Evolutionary conservation across 2,888 invertebrate genomes (phyloP).

Genomic region (Diloba caeruleocephala): DNA sequence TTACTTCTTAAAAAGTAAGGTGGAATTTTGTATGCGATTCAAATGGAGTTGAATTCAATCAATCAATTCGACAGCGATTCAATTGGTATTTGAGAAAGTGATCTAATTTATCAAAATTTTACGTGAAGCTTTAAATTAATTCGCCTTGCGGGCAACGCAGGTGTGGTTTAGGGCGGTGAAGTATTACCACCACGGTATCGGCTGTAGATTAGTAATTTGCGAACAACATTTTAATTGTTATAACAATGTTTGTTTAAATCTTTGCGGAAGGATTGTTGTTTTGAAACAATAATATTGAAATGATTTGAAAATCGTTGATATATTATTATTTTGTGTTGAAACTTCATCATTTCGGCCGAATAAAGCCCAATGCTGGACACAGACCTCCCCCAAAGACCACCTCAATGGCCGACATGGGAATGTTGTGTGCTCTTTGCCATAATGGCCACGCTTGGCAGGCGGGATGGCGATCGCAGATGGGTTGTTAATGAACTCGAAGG

Average conservation of each 20-base stretch:
- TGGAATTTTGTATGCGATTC: slow-evolving; percentile 34
- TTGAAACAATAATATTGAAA: not conserved
- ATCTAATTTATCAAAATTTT: slow-evolving; percentile 72
- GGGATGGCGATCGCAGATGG: too few relatives aligned
- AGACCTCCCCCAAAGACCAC: too few relatives aligned
- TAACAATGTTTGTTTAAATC: slow-evolving; percentile 9
- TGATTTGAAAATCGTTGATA: not conserved
- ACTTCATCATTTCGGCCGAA: too few relatives aligned
- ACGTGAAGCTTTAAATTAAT: slow-evolving; percentile 56
- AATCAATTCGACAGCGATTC: slow-evolving; percentile 62
- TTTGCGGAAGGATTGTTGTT: slow-evolving; percentile 10
- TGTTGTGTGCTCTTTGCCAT: too few relatives aligned
- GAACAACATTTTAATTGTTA: slow-evolving; percentile 35
- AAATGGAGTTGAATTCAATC: slow-evolving; percentile 53
- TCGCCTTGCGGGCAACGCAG: slow-evolving; percentile 50
- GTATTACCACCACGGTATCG: slow-evolving; percentile 41
- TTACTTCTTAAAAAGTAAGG: slow-evolving; percentile 28
- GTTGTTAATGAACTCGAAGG: too few relatives aligned
- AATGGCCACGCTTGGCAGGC: too few relatives aligned
- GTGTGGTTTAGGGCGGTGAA: slow-evolving; percentile 54
- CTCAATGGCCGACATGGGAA: too few relatives aligned
- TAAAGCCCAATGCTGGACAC: too few relatives aligned
- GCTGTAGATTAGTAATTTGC: slow-evolving; percentile 33
- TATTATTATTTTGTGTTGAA: not conserved
- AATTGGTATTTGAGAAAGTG: slow-evolving; percentile 65